phyloP scores from a whole-genome alignment of 2,797 vertebrate genomes.

The Choloepus didactylus region DNA sequence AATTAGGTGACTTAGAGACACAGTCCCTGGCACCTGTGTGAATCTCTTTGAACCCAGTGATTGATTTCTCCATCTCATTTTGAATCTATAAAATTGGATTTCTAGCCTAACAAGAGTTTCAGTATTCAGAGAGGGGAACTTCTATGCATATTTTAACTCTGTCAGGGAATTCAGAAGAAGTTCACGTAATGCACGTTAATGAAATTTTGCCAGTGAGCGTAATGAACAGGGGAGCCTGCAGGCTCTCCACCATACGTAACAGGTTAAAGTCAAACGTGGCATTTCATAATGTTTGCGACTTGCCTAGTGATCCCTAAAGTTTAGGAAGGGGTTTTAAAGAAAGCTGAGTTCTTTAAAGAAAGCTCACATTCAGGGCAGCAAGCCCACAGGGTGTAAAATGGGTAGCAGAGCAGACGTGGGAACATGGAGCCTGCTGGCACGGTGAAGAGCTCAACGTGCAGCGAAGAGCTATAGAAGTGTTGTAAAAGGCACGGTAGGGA shows the following conservation, averaged over 20 bases:
- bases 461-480: conserved; percentile 60
- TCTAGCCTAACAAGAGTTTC: not conserved
- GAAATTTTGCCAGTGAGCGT: not conserved
- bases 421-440: not conserved
- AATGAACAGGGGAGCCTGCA: not conserved
- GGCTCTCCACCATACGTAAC: not conserved
- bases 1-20: not conserved
- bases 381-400: not conserved
- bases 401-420: conserved; percentile 16
- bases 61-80: conserved; percentile 28
- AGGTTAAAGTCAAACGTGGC: conserved; percentile 20
- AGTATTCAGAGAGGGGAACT: not conserved
- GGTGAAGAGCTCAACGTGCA: not conserved
- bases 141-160: not conserved
- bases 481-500: conserved; percentile 60
- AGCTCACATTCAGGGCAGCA: not conserved
- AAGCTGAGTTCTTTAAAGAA: not conserved
- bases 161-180: conserved; percentile 52
- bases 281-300: conserved; percentile 20
- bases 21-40: not conserved
- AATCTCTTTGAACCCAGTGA: not conserved
- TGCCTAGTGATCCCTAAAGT: not conserved
- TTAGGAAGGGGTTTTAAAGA: conserved; percentile 35
- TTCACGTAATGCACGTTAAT: not conserved
- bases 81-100: conserved; percentile 16